A percentile compares a stretch with the other conserved stretches of the same genome.
Evolutionary conservation across 2,113 vertebrate species (phyloP).

Genomic region (Prunella himalayana): DNA sequence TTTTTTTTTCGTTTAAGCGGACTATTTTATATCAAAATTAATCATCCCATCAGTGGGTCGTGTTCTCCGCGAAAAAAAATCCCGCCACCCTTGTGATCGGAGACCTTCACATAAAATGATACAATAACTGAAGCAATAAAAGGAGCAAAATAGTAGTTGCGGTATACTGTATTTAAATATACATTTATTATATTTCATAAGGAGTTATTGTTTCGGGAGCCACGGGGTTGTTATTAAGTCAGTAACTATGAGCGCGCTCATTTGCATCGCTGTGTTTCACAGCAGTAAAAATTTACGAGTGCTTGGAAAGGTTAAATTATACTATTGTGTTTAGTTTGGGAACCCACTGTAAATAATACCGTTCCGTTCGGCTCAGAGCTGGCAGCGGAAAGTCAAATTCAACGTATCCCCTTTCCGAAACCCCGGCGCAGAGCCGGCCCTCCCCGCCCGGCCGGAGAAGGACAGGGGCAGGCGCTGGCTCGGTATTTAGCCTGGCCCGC

Average conservation of each 20-base stretch:
- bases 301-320: constrained; percentile 81
- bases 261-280: constrained; percentile 71
- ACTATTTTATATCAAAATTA: constrained; percentile 84
- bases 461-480: neutral
- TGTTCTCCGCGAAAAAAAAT: constrained; percentile 36
- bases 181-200: constrained; percentile 82
- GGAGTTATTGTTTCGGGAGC: constrained; percentile 80
- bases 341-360: constrained; percentile 72
- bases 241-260: constrained; percentile 64
- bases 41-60: constrained; percentile 77
- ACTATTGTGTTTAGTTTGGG: constrained; percentile 79
- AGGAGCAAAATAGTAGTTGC: constrained; percentile 69
- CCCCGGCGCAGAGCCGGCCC: neutral
- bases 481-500: neutral
- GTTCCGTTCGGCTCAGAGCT: constrained; percentile 33
- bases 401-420: neutral
- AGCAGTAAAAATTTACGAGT: constrained; percentile 81
- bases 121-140: constrained; percentile 75
- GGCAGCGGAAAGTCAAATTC: constrained; percentile 66
- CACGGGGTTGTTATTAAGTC: constrained; percentile 71
- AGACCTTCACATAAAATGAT: constrained; percentile 78
- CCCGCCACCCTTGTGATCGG: constrained; percentile 34
- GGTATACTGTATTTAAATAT: constrained; percentile 78
- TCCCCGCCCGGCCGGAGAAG: neutral
- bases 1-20: constrained; percentile 48